Evolutionary conservation across 2,888 invertebrate species (phyloP), one percentile per base, ranked within the genome.

Genomic region (Sminthurides aquaticus): DNA sequence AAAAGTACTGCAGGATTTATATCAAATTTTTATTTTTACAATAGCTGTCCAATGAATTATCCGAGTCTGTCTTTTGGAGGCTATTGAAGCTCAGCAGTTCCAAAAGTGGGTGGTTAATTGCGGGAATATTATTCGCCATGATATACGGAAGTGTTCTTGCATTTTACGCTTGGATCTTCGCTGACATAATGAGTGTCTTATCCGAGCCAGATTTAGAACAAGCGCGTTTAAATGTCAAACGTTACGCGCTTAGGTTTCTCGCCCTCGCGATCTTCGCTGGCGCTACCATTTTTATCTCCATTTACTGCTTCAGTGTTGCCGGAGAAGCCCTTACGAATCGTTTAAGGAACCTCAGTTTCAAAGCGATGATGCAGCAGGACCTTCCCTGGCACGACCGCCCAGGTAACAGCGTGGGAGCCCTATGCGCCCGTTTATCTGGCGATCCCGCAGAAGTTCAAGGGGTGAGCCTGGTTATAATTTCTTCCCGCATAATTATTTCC

Each of bases 361-460:
- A 80, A 59, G 83, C 85, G 2, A 84, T 89, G 79, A 76, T 91
- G 1, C 80, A 81, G 69, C 90, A 89, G 79, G 89, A 90, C 76
- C 82, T 59, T 24, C 60, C 54, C 1, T 66, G 59, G 60, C 90
- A 85, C 76, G 90, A 90, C 75, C 82, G 86, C 69, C 84, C 85
- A 69, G 79, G 83, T 49, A 88, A 90, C 76, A 85, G 86, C 1
- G 87, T 87, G 0, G 90, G 90, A 1, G 86, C 88, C 1, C 80
- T 90, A 0, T 89, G 88, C 75, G 85, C 89, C 0, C 82, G 85
- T 66, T 80, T 91, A 3, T 87, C 90, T 0, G 85, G 86, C 1
- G 90, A 90, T 79, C 87, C 89, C 1, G 84, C 90, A 0, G 83
- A 85, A 62, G 87, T 90, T 0, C 90, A 90, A 81, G 90, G 90